A percentile compares a stretch with the other conserved stretches of the same genome.
These are phyloP conservation scores for Butorides virescens DNA, from an alignment of 2,113 vertebrate species.

Conservation along the genomic window DNA sequence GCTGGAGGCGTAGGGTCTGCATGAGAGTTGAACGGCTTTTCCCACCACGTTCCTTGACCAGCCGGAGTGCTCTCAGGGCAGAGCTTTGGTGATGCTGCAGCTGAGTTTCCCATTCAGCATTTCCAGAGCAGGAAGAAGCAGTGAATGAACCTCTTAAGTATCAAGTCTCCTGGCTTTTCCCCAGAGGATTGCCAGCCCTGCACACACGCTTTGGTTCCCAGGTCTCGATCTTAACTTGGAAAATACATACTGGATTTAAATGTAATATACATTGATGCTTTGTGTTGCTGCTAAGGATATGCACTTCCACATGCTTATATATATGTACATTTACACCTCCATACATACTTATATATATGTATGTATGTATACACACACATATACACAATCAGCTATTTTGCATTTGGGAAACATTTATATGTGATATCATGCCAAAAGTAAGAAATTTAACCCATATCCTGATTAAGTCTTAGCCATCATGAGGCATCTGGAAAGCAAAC, in stretches of 20 bases:
- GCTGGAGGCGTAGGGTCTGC: not conserved
- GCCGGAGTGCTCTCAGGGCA: rapidly evolving
- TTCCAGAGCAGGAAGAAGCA: not conserved
- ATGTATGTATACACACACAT: not conserved
- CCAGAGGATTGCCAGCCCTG: not conserved
- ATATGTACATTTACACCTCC: not conserved
- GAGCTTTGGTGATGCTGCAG: not conserved
- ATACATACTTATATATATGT: not conserved
- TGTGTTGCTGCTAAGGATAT: not conserved
- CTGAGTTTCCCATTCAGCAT: not conserved
- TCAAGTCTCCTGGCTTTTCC: not conserved
- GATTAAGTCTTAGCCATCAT: not conserved
- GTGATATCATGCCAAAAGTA: not conserved
- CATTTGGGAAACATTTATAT: not conserved
- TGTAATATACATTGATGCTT: not conserved
- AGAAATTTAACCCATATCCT: not conserved
- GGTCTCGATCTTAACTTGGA: not conserved
- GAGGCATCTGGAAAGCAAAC: not conserved
- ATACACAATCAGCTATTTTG: not conserved
- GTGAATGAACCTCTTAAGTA: not conserved
- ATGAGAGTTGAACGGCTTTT: not conserved
- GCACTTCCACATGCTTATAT: not conserved
- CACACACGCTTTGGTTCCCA: not conserved
- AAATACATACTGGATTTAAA: not conserved
- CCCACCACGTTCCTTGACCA: not conserved